These are phyloP conservation scores for Lethocerus indicus DNA, from an alignment of 1,140 invertebrate species.

Conservation along the genomic window DNA sequence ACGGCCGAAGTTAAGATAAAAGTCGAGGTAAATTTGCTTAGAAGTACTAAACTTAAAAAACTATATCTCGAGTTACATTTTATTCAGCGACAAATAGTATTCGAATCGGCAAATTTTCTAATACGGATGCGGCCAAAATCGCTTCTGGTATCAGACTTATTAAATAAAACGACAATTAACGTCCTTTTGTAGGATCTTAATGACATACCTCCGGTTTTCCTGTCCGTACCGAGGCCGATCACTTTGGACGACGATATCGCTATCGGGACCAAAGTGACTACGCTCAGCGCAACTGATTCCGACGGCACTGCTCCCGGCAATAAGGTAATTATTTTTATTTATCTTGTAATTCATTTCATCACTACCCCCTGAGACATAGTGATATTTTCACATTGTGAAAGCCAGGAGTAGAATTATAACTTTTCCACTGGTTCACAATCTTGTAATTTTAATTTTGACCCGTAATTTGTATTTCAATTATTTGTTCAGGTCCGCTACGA, in stretches of 20 bases:
- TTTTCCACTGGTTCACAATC: too few species aligned
- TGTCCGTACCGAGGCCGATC: conserved; percentile 57
- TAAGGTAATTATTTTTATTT: conserved; percentile 32
- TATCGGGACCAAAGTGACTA: conserved; percentile 61
- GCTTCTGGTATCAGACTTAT: neutral
- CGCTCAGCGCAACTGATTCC: conserved; percentile 56
- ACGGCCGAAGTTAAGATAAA: conserved; percentile 57
- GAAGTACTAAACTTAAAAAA: neutral
- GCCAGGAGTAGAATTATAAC: neutral
- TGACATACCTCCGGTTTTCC: conserved; percentile 72
- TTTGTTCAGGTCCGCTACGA: conserved; percentile 48
- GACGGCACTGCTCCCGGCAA: conserved; percentile 69
- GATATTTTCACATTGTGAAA: neutral
- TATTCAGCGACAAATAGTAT: neutral
- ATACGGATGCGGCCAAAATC: neutral
- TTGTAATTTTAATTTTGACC: neutral
- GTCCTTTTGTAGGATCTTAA: conserved; percentile 45
- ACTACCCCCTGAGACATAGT: neutral
- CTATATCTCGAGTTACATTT: neutral
- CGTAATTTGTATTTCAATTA: neutral
- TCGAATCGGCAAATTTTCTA: neutral
- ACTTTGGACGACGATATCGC: conserved; percentile 65
- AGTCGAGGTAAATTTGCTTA: conserved; percentile 42
- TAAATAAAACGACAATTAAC: conserved; percentile 1
- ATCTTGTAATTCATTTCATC: neutral